Conservation (phyloP, 2,797 vertebrate species). For the Adrianichthys oophorus region DNA sequence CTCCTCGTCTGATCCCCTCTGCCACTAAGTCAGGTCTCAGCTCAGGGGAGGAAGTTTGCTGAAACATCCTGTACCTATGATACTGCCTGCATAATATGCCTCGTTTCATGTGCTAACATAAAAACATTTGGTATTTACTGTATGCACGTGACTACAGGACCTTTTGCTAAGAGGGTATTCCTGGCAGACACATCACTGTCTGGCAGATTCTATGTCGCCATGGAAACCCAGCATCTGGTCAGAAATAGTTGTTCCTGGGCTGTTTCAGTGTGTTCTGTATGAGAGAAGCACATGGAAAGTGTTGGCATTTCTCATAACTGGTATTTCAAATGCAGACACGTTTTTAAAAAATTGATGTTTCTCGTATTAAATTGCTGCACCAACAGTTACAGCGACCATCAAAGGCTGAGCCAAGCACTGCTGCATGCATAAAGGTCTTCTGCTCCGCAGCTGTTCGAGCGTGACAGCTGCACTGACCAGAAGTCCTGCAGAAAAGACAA, state of each 20-base stretch:
- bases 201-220: constrained; percentile 63
- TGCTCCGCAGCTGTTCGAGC: constrained; percentile 54
- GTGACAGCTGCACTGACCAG: constrained; percentile 54
- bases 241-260: constrained; percentile 50
- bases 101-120: background rate
- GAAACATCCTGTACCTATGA: constrained; percentile 1
- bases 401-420: constrained; percentile 6
- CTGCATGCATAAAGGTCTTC: constrained; percentile 17
- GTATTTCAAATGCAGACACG: constrained; percentile 21
- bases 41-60: constrained; percentile 24
- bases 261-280: constrained; percentile 43
- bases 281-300: constrained; percentile 30
- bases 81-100: constrained; percentile 2
- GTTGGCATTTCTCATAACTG: constrained; percentile 6
- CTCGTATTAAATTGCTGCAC: background rate
- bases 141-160: constrained; percentile 19
- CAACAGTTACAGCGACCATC: constrained; percentile 13
- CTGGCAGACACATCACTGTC: constrained; percentile 62
- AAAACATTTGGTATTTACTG: background rate
- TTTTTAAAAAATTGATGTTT: constrained; percentile 17
- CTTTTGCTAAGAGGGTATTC: constrained; percentile 35
- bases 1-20: constrained; percentile 10
- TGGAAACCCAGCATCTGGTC: constrained; percentile 64
- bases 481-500: constrained; percentile 39
- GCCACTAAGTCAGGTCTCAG: constrained; percentile 10